Conservation (phyloP, 2,113 vertebrate genomes). For the Euleptes europaea region DNA sequence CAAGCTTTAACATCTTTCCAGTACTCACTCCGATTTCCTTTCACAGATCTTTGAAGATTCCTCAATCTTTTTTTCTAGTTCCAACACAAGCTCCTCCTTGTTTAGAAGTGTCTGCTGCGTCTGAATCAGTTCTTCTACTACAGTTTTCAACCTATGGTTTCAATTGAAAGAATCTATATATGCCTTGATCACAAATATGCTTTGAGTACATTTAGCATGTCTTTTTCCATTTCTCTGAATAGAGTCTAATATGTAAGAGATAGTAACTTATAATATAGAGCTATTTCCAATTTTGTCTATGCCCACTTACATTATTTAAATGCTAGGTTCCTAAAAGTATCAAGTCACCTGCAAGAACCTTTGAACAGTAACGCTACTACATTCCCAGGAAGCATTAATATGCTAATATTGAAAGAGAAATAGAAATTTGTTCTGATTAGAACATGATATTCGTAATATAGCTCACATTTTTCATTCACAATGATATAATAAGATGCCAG, state of each 20-base stretch:
- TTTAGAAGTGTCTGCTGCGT: slow-evolving; percentile 88
- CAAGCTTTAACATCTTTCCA: slow-evolving; percentile 12
- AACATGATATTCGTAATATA: no score
- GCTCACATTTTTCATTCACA: no score
- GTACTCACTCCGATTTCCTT: slow-evolving; percentile 91
- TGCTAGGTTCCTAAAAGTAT: not conserved
- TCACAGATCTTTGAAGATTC: slow-evolving; percentile 84
- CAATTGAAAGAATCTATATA: not conserved
- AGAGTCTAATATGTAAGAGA: not conserved
- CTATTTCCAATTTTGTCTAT: not conserved
- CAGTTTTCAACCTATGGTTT: slow-evolving; percentile 84
- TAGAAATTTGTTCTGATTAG: no score
- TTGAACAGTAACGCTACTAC: not conserved
- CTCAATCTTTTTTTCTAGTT: slow-evolving; percentile 88
- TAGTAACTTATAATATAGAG: not conserved
- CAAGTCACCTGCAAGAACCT: not conserved
- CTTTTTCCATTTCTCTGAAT: not conserved
- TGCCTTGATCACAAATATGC: not conserved
- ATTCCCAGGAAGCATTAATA: not conserved
- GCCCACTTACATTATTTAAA: not conserved
- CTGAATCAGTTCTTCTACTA: slow-evolving; percentile 86
- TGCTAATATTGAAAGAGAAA: not conserved
- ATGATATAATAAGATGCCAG: not conserved
- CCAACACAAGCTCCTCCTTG: slow-evolving; percentile 87
- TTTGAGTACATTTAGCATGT: not conserved